Percentiles rank a stretch among this genome's conserved stretches.
Evolutionary conservation across 2,888 invertebrate species (phyloP).

Genomic region (Nudaria mundana): DNA sequence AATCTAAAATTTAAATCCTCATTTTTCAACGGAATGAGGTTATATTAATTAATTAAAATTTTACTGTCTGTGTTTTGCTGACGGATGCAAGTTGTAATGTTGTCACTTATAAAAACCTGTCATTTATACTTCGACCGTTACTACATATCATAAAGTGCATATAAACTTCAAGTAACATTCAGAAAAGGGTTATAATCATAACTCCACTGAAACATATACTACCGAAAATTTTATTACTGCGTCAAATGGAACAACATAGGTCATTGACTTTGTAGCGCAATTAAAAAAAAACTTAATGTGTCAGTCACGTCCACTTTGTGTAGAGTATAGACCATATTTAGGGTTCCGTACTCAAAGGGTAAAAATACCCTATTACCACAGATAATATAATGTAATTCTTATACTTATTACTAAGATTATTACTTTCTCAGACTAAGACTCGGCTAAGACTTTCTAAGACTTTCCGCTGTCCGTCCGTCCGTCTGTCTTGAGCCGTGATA

Average conservation of each 20-base stretch:
- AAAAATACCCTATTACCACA: too few species aligned
- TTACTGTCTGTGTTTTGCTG: not conserved
- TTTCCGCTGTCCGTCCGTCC: too few species aligned
- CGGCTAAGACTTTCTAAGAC: too few species aligned
- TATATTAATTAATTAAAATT: not conserved
- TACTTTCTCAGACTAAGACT: too few species aligned
- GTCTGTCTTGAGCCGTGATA: too few species aligned
- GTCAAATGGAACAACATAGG: conserved; percentile 14
- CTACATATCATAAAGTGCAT: not conserved
- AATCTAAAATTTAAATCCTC: not conserved
- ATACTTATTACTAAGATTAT: too few species aligned
- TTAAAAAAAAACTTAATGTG: conserved; percentile 22
- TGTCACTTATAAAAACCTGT: not conserved
- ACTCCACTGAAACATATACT: conserved; percentile 7
- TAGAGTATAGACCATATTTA: too few species aligned
- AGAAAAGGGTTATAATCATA: conserved; percentile 14
- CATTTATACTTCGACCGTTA: not conserved
- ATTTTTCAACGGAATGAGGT: not conserved
- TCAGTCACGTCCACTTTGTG: conserved; percentile 25
- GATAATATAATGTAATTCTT: too few species aligned
- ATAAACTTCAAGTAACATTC: conserved; percentile 5
- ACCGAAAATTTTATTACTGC: conserved; percentile 11
- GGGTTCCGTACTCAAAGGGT: too few species aligned
- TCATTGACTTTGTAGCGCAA: conserved; percentile 22
- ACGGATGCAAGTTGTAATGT: too few species aligned